Evolutionary conservation across 2,113 vertebrate species (phyloP).

Genomic region (Bubalus kerabau): DNA sequence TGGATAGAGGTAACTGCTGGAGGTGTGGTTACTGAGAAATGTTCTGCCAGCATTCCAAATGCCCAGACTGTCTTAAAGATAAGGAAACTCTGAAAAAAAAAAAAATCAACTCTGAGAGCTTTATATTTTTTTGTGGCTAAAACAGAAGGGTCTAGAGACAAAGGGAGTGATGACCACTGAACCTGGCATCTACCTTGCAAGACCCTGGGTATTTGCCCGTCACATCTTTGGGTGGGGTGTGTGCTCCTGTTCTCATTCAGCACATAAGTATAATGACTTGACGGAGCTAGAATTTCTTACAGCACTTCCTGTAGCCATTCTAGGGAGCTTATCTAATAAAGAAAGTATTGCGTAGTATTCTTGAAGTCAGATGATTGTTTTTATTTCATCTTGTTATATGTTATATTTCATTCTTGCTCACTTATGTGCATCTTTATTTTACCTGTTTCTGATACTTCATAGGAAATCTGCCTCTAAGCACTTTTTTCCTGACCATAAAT

Average conservation of each 20-base stretch:
- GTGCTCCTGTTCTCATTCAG: not conserved
- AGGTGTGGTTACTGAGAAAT: not conserved
- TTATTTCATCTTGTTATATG: not conserved
- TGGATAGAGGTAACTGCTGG: not conserved
- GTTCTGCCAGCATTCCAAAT: not conserved
- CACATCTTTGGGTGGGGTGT: no score
- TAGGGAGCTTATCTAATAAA: not conserved
- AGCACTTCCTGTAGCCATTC: not conserved
- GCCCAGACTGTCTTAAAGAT: not conserved
- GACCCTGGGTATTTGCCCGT: not conserved
- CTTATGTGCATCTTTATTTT: not conserved
- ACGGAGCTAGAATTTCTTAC: not conserved
- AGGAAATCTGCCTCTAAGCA: not conserved
- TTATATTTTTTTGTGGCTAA: not conserved
- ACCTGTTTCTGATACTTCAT: not conserved
- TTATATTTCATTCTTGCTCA: not conserved
- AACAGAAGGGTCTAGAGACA: not conserved
- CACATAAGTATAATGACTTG: not conserved
- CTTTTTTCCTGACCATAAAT: not conserved
- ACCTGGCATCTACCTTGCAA: not conserved
- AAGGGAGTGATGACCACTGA: not conserved
- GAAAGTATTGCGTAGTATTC: fast-evolving
- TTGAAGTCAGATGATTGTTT: not conserved
- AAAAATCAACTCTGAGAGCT: not conserved
- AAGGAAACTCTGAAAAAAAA: not conserved